Evolutionary conservation across 2,113 vertebrate species (phyloP).

Genomic region (Equus przewalskii): DNA sequence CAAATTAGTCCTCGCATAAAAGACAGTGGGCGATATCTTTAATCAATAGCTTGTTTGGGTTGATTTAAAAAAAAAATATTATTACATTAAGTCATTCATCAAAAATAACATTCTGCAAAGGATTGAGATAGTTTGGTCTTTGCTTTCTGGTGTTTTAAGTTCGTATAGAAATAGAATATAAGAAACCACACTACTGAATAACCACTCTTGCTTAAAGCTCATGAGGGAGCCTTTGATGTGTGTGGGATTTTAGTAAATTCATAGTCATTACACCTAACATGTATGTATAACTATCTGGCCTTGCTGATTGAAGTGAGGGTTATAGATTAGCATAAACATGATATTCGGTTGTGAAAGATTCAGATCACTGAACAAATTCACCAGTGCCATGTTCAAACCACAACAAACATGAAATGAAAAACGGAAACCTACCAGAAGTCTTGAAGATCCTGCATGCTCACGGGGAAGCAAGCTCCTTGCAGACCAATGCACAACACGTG

Average conservation of each 20-base stretch:
- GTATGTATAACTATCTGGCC: too few species aligned
- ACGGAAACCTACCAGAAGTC: neutral
- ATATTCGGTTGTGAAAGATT: neutral
- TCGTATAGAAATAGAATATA: neutral
- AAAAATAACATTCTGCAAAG: neutral
- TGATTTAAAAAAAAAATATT: neutral
- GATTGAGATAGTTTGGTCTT: neutral
- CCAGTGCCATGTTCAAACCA: neutral
- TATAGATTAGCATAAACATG: neutral
- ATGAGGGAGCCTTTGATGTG: neutral
- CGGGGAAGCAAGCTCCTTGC: fast-evolving
- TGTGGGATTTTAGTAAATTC: neutral
- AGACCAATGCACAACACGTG: fast-evolving
- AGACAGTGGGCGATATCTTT: neutral
- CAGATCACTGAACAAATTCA: neutral
- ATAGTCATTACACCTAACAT: neutral
- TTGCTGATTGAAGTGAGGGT: neutral
- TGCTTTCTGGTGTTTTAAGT: neutral
- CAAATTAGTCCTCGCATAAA: neutral
- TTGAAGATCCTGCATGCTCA: neutral
- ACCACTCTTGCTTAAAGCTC: neutral
- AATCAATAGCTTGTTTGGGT: neutral
- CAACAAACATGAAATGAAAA: neutral
- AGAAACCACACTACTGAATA: neutral
- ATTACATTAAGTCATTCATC: neutral